Evolutionary conservation across 2,888 invertebrate species (phyloP), one percentile per base, ranked within the genome.

Genomic region (Drosophila algonquin): DNA sequence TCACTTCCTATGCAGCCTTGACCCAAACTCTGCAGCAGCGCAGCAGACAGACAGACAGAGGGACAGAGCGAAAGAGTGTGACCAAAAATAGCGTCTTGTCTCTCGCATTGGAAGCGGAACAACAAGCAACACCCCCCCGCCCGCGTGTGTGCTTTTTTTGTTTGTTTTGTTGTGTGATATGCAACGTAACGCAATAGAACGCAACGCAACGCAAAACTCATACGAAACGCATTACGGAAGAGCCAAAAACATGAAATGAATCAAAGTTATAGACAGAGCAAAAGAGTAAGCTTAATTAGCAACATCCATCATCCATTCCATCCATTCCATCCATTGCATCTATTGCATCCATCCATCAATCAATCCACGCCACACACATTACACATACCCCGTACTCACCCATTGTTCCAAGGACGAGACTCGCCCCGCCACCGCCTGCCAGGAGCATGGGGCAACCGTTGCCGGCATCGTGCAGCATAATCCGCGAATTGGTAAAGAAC

Each of bases 401-500:
- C 53, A 72, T 40, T 12, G 55, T 40, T 14, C 83, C 83, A 8
- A 56, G 47, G 47, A 73, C 77, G 54, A 55, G 47, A 21, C 75
- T 77, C n/a, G 67, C 54, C 16, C 75, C 76, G 9, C 58, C 64
- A 51, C 48, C 57, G 27, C 67, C 56, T 8, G n/a, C 63, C 54
- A 65, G 24, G 12, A 50, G 64, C 2, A 9, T 55, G 6, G 45
- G 55, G 1, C 70, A 63, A 16, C 71, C 75, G 35, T 82, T 79
- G 44, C 90, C 81, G 6, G 76, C 61, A 75, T 93, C 93, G 74
- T 94, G 93, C 71, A 95, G 93, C 81, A 97, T 94, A 80, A 96
- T 97, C 77, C 96, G 94, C 80, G 97, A 97, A 92, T 97, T 97
- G 90, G 98, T 97, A 93, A 98, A 98, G 93, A 98, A 98, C 5